A percentile compares a stretch with the other conserved stretches of the same genome.
Conservation (phyloP, 1,140 invertebrate species). For the Drosophila orosa region DNA sequence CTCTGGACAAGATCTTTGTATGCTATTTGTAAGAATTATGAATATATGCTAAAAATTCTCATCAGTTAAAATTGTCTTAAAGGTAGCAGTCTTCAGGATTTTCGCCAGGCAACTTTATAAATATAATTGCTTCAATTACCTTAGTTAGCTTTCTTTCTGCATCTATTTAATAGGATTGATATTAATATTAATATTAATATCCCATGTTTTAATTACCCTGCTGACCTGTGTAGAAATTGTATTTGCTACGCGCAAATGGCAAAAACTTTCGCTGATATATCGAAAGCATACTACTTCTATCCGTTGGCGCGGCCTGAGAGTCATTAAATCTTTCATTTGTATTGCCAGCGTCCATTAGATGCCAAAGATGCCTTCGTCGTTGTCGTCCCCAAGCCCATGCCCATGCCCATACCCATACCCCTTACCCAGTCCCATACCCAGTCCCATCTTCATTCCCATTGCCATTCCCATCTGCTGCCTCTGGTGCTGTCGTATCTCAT, state of each 20-base stretch:
- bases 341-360: slow-evolving; percentile 78
- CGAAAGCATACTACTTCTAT: slow-evolving; percentile 46
- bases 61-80: no score
- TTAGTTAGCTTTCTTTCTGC: neutral
- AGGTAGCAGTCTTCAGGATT: no score
- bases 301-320: slow-evolving; percentile 54
- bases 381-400: slow-evolving; percentile 12
- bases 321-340: slow-evolving; percentile 82
- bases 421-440: neutral
- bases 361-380: slow-evolving; percentile 61
- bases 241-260: slow-evolving; percentile 51
- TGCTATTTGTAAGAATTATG: neutral
- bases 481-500: slow-evolving; percentile 52
- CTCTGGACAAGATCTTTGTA: neutral
- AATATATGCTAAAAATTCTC: no score
- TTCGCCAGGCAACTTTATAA: neutral
- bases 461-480: slow-evolving; percentile 7
- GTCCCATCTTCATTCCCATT: neutral
- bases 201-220: neutral
- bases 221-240: slow-evolving; percentile 42
- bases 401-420: neutral
- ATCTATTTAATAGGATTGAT: no score
- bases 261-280: slow-evolving; percentile 66
- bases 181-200: neutral
- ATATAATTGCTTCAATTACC: no score